Conservation (phyloP, 2,888 invertebrate species). For the Caenorhabditis afra region DNA sequence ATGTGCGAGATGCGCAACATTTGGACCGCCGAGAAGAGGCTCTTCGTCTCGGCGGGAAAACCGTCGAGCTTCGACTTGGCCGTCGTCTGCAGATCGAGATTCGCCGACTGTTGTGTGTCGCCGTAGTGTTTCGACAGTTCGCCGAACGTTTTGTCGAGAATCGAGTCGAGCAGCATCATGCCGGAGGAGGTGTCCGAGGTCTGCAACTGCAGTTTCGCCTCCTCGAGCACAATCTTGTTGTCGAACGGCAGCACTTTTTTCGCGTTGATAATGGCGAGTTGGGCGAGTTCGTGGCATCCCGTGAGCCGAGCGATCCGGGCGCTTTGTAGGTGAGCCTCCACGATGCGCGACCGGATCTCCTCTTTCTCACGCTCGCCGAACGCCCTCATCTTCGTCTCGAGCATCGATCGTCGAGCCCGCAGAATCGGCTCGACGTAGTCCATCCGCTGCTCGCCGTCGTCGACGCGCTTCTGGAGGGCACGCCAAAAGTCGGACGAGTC, state of each 20-base stretch:
- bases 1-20: slow-evolving; percentile 56
- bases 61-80: slow-evolving; percentile 28
- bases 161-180: slow-evolving; percentile 46
- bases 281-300: slow-evolving; percentile 48
- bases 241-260: slow-evolving; percentile 46
- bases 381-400: slow-evolving; percentile 17
- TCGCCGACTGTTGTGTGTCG: slow-evolving; percentile 39
- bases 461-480: slow-evolving; percentile 28
- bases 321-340: slow-evolving; percentile 52
- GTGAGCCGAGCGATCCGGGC: slow-evolving; percentile 39
- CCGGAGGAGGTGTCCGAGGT: slow-evolving; percentile 43
- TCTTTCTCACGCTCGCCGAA: slow-evolving; percentile 36
- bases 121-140: slow-evolving; percentile 40
- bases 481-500: slow-evolving; percentile 44
- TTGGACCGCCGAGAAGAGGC: slow-evolving; percentile 57
- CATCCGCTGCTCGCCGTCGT: slow-evolving; percentile 39
- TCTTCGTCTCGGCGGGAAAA: slow-evolving; percentile 43
- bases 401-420: slow-evolving; percentile 61
- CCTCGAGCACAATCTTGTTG: slow-evolving; percentile 57
- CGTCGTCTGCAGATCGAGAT: slow-evolving; percentile 36
- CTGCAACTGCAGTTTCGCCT: slow-evolving; percentile 53
- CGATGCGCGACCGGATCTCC: slow-evolving; percentile 30
- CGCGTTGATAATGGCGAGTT: slow-evolving; percentile 41
- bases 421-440: slow-evolving; percentile 76
- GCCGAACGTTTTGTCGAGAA: slow-evolving; percentile 44